Conservation (phyloP, 2,113 vertebrate species). For the Nothobranchius furzeri region DNA sequence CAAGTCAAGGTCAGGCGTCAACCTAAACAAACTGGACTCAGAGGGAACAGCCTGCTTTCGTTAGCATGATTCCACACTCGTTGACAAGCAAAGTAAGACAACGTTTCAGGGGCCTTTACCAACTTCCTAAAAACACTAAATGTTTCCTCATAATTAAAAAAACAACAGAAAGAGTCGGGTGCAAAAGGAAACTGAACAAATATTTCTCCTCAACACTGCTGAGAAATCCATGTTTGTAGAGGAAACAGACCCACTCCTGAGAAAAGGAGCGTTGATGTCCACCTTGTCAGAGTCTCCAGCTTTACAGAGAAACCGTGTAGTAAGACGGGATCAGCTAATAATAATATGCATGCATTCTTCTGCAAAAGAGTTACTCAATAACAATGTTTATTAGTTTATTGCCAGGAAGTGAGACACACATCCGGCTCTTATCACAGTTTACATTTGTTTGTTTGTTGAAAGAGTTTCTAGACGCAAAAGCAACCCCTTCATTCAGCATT, state of each 20-base stretch:
- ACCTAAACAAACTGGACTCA: background rate
- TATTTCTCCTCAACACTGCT: background rate
- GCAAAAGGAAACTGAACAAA: background rate
- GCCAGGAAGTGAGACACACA: background rate
- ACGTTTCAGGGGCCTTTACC: background rate
- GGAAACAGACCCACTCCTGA: background rate
- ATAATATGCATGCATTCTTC: no score
- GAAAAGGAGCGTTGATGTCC: background rate
- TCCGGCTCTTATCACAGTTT: background rate
- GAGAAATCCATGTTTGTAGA: background rate
- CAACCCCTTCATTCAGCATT: background rate
- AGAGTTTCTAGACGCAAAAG: background rate
- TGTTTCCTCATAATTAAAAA: background rate
- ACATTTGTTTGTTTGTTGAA: background rate
- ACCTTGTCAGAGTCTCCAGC: no score
- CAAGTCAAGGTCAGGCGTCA: slow-evolving; percentile 7
- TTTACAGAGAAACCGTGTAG: no score
- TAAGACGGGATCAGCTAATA: background rate
- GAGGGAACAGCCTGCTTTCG: background rate
- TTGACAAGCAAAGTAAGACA: no score
- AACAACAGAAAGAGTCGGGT: background rate
- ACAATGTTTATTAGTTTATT: slow-evolving; percentile 6
- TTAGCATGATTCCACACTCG: background rate
- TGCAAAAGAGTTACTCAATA: background rate
- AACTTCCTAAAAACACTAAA: no score